Conservation (phyloP, 2,113 vertebrate species). For the Xiphias gladius region DNA sequence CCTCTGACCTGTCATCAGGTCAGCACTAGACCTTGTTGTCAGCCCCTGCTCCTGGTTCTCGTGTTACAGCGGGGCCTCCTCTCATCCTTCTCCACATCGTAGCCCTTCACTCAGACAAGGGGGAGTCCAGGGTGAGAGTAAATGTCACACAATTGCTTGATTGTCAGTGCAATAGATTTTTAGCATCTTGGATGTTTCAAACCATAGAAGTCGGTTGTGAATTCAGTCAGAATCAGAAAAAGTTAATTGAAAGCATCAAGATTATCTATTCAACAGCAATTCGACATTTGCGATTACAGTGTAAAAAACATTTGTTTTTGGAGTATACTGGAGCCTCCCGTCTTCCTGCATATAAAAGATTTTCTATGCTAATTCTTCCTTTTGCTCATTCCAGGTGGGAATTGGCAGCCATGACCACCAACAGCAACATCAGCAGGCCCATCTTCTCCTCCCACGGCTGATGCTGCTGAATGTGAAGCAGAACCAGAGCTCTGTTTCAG, state of each 20-base stretch:
- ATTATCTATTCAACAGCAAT: not conserved
- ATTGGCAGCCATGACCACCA: slow-evolving; percentile 99
- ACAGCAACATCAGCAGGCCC: slow-evolving; percentile 99
- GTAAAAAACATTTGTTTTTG: not conserved
- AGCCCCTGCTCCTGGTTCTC: slow-evolving; percentile 78
- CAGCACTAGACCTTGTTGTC: slow-evolving; percentile 77
- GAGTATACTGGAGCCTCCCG: not conserved
- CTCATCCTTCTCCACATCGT: slow-evolving; percentile 39
- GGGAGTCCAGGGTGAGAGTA: slow-evolving; percentile 3
- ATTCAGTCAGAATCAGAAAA: not conserved
- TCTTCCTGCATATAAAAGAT: not conserved
- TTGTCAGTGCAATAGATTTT: not conserved
- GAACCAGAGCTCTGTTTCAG: slow-evolving; percentile 58
- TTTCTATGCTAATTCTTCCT: not conserved
- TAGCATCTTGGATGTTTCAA: not conserved
- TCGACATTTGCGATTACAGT: not conserved
- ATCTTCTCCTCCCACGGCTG: slow-evolving; percentile 96
- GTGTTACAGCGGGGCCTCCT: slow-evolving; percentile 67
- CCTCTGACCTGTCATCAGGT: slow-evolving; percentile 86
- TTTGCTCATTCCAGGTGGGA: slow-evolving; percentile 90
- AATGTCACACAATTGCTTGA: slow-evolving; percentile 25
- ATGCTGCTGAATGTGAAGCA: slow-evolving; percentile 41
- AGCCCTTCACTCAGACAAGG: slow-evolving; percentile 9
- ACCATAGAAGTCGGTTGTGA: not conserved
- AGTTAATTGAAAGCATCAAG: not conserved